These are phyloP conservation scores for Clitarchus hookeri DNA, from an alignment of 2,888 invertebrate genomes.

Conservation along the genomic window DNA sequence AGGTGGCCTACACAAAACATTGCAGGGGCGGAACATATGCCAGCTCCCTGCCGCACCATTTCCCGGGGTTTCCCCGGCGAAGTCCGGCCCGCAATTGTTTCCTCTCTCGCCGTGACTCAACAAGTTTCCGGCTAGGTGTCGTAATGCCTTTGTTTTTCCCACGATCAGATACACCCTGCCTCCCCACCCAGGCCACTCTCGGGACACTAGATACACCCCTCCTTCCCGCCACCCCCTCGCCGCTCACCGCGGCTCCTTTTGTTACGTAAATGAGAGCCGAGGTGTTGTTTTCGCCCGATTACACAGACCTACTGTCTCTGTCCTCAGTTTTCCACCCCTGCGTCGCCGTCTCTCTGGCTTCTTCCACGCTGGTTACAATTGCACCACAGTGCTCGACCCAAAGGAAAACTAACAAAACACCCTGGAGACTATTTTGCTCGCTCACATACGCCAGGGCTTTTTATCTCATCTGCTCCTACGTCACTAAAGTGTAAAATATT, in stretches of 20 bases:
- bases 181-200: not conserved
- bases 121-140: constrained; percentile 23
- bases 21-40: not conserved
- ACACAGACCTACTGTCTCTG: not conserved
- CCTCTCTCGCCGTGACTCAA: constrained; percentile 8
- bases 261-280: constrained; percentile 21
- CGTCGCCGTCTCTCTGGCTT: not conserved
- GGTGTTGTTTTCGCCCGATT: constrained; percentile 22
- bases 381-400: too few relatives aligned
- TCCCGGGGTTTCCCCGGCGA: not conserved
- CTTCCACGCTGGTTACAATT: too few relatives aligned
- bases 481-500: too few relatives aligned
- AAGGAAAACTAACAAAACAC: too few relatives aligned
- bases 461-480: too few relatives aligned
- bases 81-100: not conserved
- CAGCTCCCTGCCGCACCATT: not conserved
- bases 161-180: not conserved
- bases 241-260: not conserved
- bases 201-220: not conserved
- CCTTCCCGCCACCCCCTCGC: not conserved
- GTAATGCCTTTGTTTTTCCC: constrained; percentile 23
- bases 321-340: not conserved
- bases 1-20: not conserved
- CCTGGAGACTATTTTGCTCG: too few relatives aligned
- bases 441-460: too few relatives aligned